Evolutionary conservation across 2,113 vertebrate genomes (phyloP).

Genomic region (Crotalus helleri): DNA sequence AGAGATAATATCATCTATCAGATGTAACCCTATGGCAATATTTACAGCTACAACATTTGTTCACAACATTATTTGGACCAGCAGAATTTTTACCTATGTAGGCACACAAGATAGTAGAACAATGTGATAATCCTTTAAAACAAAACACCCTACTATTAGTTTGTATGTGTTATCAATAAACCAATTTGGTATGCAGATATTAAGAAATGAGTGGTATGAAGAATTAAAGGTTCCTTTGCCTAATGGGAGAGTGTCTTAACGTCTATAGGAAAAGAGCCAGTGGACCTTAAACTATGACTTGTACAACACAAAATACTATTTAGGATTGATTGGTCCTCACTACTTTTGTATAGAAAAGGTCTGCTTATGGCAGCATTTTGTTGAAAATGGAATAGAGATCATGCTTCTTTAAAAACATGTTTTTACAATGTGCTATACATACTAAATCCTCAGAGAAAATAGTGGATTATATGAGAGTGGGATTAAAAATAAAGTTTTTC

Average conservation of each 20-base stretch:
- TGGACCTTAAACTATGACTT: neutral
- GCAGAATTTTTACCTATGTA: no score
- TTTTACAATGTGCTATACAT: neutral
- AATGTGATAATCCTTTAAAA: no score
- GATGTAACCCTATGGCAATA: no score
- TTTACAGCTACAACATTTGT: no score
- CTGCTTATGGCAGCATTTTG: neutral
- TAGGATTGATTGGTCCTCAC: neutral
- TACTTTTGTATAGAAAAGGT: neutral
- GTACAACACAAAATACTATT: neutral
- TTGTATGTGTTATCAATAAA: neutral
- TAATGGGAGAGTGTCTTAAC: neutral
- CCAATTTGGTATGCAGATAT: neutral
- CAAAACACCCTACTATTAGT: neutral
- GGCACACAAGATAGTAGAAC: no score
- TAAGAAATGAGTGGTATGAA: neutral
- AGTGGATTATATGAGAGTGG: neutral
- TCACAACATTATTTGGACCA: no score
- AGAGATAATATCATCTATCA: no score
- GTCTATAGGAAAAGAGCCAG: neutral
- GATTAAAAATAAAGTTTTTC: neutral
- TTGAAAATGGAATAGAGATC: neutral
- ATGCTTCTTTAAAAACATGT: neutral
- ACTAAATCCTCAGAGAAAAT: neutral
- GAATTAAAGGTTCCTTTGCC: neutral